Percentiles rank a stretch among this genome's conserved stretches.
These are phyloP conservation scores for Stegophylla sp. DNA, from an alignment of 2,888 invertebrate species.

Conservation along the genomic window DNA sequence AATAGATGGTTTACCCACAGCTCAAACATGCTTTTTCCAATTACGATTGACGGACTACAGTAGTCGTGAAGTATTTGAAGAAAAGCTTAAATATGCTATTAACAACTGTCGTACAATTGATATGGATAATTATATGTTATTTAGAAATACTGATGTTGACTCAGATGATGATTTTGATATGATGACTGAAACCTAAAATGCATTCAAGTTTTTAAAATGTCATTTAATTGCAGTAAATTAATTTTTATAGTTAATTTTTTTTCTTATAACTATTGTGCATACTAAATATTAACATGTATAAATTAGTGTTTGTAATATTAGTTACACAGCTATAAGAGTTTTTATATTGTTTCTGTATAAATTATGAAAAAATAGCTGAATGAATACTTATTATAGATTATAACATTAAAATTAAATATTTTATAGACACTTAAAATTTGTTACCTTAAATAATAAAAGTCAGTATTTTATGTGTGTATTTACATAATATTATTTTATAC, in stretches of 20 bases:
- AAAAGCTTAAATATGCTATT: constrained; percentile 72
- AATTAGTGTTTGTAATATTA: neutral
- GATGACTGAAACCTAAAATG: constrained; percentile 20
- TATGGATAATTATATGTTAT: constrained; percentile 76
- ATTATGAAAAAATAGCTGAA: no score
- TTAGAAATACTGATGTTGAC: constrained; percentile 68
- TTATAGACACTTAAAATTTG: no score
- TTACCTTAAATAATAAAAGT: no score
- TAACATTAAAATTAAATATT: no score
- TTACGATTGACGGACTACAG: constrained; percentile 71
- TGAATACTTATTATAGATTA: no score
- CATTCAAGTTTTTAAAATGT: neutral
- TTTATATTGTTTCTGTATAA: no score
- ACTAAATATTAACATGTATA: neutral
- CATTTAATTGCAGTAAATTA: neutral
- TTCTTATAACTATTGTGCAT: neutral
- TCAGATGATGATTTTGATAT: constrained; percentile 66
- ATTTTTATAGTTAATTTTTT: neutral
- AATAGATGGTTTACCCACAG: constrained; percentile 71
- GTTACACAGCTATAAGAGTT: no score
- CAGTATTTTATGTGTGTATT: no score
- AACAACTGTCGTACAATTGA: constrained; percentile 74
- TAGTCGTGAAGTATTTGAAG: constrained; percentile 70
- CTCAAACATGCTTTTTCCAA: constrained; percentile 73
- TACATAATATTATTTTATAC: no score